These are phyloP conservation scores for Notodonta ziczac DNA, from an alignment of 2,888 invertebrate genomes.

Conservation along the genomic window DNA sequence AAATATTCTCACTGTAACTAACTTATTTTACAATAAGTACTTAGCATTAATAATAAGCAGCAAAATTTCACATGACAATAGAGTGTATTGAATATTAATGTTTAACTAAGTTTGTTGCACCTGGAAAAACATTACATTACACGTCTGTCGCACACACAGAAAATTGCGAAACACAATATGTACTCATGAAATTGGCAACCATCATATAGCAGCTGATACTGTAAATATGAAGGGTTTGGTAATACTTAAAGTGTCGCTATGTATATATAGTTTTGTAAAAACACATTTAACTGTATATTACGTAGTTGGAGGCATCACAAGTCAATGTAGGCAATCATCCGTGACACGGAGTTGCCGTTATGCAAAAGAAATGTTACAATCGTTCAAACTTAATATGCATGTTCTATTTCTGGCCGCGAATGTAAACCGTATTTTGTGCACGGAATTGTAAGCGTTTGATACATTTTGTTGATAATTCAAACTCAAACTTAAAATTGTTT, in stretches of 20 bases:
- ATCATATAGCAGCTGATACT: conserved; percentile 16
- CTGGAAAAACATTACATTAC: conserved; percentile 33
- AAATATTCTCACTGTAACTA: not conserved
- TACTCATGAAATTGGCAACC: conserved; percentile 22
- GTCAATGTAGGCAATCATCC: conserved; percentile 9
- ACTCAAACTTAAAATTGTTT: no score
- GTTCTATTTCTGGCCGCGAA: conserved; percentile 29
- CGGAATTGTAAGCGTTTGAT: conserved; percentile 8
- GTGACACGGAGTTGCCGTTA: conserved; percentile 12
- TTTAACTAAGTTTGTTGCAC: conserved; percentile 22
- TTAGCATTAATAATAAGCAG: not conserved
- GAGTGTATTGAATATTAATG: conserved; percentile 15
- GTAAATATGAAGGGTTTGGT: conserved; percentile 15
- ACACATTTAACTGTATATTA: no score
- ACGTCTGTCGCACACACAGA: conserved; percentile 13
- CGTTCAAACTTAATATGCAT: conserved; percentile 18
- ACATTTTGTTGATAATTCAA: no score
- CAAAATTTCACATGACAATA: conserved; percentile 32
- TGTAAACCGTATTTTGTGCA: conserved; percentile 27
- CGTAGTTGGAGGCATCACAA: conserved; percentile 5
- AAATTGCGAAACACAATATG: conserved; percentile 30
- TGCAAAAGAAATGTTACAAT: conserved; percentile 15
- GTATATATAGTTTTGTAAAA: not conserved
- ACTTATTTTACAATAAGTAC: not conserved
- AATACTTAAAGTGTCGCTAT: conserved; percentile 7